Evolutionary conservation across 2,113 vertebrate species (phyloP).

Genomic region (Ceyx melanurus): DNA sequence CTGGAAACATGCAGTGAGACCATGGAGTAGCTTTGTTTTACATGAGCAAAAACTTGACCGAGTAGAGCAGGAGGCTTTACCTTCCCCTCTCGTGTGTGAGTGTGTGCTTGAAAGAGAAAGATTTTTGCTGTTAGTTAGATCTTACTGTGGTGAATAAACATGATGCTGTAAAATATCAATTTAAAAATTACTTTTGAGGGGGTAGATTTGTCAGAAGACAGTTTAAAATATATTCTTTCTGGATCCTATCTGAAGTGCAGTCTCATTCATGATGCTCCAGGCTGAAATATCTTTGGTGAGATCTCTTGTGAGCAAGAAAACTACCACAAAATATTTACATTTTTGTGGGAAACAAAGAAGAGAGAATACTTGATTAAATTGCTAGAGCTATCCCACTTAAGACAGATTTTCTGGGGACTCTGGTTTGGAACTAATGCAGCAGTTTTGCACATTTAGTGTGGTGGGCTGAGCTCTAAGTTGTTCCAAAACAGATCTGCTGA

Average conservation of each 20-base stretch:
- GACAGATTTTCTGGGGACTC: background rate
- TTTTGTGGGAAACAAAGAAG: background rate
- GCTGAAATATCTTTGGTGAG: background rate
- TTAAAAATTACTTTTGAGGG: background rate
- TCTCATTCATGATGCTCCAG: background rate
- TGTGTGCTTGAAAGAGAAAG: slow-evolving; percentile 8
- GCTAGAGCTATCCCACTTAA: background rate
- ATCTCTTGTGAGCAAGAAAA: background rate
- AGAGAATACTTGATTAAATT: background rate
- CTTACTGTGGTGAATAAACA: background rate
- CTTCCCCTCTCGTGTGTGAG: background rate
- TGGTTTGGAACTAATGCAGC: background rate
- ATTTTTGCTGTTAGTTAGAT: slow-evolving; percentile 4
- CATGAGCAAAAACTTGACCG: background rate
- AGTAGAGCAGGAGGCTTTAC: background rate
- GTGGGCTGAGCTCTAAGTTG: background rate
- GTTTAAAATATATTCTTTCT: background rate
- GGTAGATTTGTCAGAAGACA: background rate
- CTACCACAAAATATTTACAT: background rate
- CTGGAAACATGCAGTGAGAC: background rate
- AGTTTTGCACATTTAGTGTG: background rate
- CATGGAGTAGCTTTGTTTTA: slow-evolving; percentile 29
- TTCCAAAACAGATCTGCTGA: background rate
- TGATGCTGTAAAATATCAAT: background rate
- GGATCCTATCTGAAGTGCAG: background rate